Percentiles rank a stretch among this genome's conserved stretches.
phyloP scores from a whole-genome alignment of 2,113 vertebrate genomes.

The Scophthalmus maximus region DNA sequence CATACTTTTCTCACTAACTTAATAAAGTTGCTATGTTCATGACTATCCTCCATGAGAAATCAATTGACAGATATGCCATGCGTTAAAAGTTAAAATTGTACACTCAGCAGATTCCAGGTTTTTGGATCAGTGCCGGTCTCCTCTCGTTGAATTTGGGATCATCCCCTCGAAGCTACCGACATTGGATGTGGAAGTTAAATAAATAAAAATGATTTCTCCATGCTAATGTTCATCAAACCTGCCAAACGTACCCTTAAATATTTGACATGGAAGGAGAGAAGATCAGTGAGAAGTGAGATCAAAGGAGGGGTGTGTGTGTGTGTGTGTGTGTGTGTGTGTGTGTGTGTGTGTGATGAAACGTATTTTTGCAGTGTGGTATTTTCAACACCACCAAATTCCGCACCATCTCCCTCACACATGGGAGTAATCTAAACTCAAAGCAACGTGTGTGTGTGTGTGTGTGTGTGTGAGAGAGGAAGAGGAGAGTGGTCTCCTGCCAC shows the following conservation, averaged over 20 bases:
- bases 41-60: no score
- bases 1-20: not conserved
- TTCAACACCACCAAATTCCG: conserved; percentile 68
- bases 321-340: not conserved
- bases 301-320: conserved; percentile 58
- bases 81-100: conserved; percentile 35
- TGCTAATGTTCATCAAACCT: conserved; percentile 79
- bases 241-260: conserved; percentile 83
- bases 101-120: conserved; percentile 45
- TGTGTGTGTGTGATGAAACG: conserved; percentile 75
- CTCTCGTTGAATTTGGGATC: conserved; percentile 36
- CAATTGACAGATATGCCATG: conserved; percentile 32
- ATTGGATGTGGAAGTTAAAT: conserved; percentile 72
- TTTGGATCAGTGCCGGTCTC: conserved; percentile 18
- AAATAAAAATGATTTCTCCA: conserved; percentile 77
- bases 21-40: no score
- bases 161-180: conserved; percentile 38
- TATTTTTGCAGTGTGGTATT: conserved; percentile 59
- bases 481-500: conserved; percentile 50
- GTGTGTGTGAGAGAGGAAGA: conserved; percentile 12
- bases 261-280: conserved; percentile 81
- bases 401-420: conserved; percentile 68
- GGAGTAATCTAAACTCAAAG: conserved; percentile 72
- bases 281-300: conserved; percentile 81
- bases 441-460: conserved; percentile 19